Percentiles rank a stretch among this genome's conserved stretches.
Conservation (phyloP, 2,113 vertebrate genomes). For the Glaucidium brasilianum region DNA sequence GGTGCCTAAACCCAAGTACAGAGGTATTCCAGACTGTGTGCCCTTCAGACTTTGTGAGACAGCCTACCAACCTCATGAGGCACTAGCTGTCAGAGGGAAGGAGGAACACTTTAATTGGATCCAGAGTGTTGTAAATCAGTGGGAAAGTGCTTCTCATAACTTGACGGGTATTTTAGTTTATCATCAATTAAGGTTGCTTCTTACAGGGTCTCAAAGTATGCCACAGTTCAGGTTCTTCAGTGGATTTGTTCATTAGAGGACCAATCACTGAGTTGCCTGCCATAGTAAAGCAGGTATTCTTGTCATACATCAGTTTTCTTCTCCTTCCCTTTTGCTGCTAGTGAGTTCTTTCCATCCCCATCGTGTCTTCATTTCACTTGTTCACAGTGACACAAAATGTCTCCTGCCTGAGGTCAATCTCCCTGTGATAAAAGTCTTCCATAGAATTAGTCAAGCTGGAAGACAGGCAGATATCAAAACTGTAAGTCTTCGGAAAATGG, state of each 20-base stretch:
- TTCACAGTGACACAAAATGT: conserved; percentile 40
- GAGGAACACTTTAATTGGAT: neutral
- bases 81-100: neutral
- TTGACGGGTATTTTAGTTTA: conserved; percentile 20
- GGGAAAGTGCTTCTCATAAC: neutral
- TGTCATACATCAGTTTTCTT: conserved; percentile 15
- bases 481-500: neutral
- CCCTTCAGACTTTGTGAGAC: neutral
- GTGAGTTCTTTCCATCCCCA: neutral
- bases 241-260: neutral
- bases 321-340: conserved; percentile 1
- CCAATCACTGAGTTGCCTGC: neutral
- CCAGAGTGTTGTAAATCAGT: neutral
- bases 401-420: conserved; percentile 49
- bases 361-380: neutral
- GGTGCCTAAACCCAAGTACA: neutral
- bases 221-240: neutral
- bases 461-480: conserved; percentile 44
- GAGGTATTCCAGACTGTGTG: neutral
- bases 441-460: conserved; percentile 28
- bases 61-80: neutral
- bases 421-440: conserved; percentile 37
- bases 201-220: neutral
- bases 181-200: conserved; percentile 10
- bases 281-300: neutral